These are phyloP conservation scores for Octopus bimaculoides DNA, from an alignment of 1,140 invertebrate genomes.

Conservation along the genomic window DNA sequence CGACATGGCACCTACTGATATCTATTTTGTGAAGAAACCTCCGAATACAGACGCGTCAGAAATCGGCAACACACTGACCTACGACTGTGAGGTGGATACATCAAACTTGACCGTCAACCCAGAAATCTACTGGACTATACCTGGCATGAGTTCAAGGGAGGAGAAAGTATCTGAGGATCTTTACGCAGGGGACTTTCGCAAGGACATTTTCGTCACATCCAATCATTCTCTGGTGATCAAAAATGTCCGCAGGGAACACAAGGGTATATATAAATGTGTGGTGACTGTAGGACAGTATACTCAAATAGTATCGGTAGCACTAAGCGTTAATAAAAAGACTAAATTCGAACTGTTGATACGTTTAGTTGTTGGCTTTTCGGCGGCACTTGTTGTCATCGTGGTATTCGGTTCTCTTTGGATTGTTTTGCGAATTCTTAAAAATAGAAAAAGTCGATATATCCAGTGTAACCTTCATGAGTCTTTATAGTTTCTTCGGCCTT, in stretches of 20 bases:
- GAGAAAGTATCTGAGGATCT: background rate
- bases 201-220: background rate
- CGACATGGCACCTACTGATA: background rate
- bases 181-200: background rate
- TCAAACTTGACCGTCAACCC: background rate
- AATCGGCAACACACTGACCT: background rate
- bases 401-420: background rate
- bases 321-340: background rate
- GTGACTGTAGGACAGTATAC: background rate
- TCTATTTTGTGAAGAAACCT: background rate
- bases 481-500: background rate
- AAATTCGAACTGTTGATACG: background rate
- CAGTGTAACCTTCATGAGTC: background rate
- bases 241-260: background rate
- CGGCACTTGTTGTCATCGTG: background rate
- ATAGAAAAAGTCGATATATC: background rate
- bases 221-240: conserved; percentile 4
- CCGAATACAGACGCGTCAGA: background rate
- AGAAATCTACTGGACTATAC: conserved; percentile 10
- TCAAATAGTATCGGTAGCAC: background rate
- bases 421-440: background rate
- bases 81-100: conserved; percentile 3
- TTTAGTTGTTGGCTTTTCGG: background rate
- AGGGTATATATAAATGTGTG: background rate
- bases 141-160: background rate